phyloP scores from a whole-genome alignment of 92 coral and sea anemone genomes.

The Meandrina meandrites region DNA sequence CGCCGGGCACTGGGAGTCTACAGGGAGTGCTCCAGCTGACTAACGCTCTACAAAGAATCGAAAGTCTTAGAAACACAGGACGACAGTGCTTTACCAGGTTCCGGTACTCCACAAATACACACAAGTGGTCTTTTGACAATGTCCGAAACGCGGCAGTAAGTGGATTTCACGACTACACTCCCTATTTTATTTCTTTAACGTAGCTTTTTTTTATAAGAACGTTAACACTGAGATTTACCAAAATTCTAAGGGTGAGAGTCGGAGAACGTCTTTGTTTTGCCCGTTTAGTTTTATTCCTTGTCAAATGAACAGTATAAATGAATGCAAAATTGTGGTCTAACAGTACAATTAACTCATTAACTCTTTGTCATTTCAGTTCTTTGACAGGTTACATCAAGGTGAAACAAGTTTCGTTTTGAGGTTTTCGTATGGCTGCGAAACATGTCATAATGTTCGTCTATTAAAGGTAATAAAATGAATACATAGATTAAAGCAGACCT shows the following conservation, averaged over 20 bases:
- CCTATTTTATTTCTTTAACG: too few species aligned
- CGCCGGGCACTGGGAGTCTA: background rate
- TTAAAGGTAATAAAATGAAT: constrained; percentile 16
- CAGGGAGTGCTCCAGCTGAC: background rate
- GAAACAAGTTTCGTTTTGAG: background rate
- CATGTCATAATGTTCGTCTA: constrained; percentile 4
- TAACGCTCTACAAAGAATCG: background rate
- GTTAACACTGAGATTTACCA: too few species aligned
- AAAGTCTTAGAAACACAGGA: background rate
- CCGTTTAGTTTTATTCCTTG: too few species aligned
- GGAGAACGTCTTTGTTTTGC: too few species aligned
- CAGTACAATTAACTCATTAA: too few species aligned
- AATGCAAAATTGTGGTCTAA: too few species aligned
- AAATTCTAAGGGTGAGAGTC: too few species aligned
- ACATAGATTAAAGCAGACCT: too few species aligned
- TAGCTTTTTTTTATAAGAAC: too few species aligned
- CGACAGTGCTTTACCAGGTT: background rate
- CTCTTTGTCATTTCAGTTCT: background rate
- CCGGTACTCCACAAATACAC: background rate
- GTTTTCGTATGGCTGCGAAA: background rate
- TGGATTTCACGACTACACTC: too few species aligned
- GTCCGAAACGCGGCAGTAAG: background rate
- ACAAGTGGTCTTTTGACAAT: constrained; percentile 9
- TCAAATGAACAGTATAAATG: too few species aligned
- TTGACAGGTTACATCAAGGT: background rate